Base-by-base conservation (phyloP, 2,797 vertebrate genomes). In the Melanotaenia trifasciata region DNA sequence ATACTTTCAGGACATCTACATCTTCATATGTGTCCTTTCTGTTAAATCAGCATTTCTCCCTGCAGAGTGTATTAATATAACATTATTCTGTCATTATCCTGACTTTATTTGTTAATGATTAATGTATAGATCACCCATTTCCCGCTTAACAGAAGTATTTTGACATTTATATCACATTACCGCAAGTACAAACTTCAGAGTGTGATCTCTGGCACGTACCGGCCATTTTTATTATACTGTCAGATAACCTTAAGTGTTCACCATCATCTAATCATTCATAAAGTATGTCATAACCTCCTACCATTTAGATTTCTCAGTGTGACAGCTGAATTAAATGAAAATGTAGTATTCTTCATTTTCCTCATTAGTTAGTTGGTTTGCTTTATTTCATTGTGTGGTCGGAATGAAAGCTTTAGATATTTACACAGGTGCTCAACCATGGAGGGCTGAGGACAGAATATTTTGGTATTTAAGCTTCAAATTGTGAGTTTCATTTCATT, bases 51-150 rank as follows among this genome's bases (percentile, higher is more conserved):
- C 3, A 30, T 62, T 62, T 26, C 0, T 45, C 10, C 24, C 7
- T 40, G 28, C 18, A 43, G n/a, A 26, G 26, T 12, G 51, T 22
- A 28, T 2, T 57, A 13, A 38, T 38, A 38, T 38, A 38, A 14
- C 4, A 38, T 12, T 38, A 38, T 38, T 4, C 3, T 38, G 36
- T 14, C 36, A 12, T 38, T 12, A 36, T 14, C 1, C 16, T 8
- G 26, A 56, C 8, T 36, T 54, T 1, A 30, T 33, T 50, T 24
- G 26, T 68, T 36, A 68, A 63, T 73, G 4, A 70, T 67, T 78
- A 3, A 60, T 40, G 30, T 22, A 0, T 28, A 51, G n/a, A 51
- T 50, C 28, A 50, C 3, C 5, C 9, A 11, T 47, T 50, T 40
- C 43, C 35, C 50, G 26, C 24, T 45, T 14, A 61, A 38, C 40